Base-by-base conservation (phyloP, 2,797 vertebrate species). In the Argya squamiceps region DNA sequence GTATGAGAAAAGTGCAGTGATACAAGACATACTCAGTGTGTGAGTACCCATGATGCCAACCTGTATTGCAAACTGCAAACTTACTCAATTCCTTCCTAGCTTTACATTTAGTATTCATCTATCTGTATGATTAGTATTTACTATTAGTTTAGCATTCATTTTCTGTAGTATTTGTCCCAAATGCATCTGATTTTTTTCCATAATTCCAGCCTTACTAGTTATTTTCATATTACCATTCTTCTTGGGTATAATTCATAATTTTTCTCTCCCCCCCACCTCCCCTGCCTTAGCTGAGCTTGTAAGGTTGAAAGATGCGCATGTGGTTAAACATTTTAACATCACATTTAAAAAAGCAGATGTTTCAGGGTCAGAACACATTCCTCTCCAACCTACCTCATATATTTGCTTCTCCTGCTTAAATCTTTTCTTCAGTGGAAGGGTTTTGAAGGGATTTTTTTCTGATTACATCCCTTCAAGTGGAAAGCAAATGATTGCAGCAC, bases 381-480 rank as follows among this genome's bases (percentile, higher is more conserved):
- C 74, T 93, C 77, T 84, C 70, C 5, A 13, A 36, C 59, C 64
- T 93, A 87, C 81, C 76, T 96, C 93, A 92, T 69, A 11, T 49
- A 89, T 91, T 96, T 95, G 27, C 59, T 89, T 37, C 90, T 96
- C 59, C 56, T 82, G 47, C 39, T 50, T 50, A 53, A 71, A 55
- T 84, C 36, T 84, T 77, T 84, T 78, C 82, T 77, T 73, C 63
- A 39, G 63, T 46, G n/a, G 85, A 84, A 84, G 67, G 74, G 74
- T 92, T 91, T 89, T 46, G 63, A 78, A 75, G 23, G 68, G 44
- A 96, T 94, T 95, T 95, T 89, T 96, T 32, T 73, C 64, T 82
- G 71, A 92, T 88, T 83, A 84, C 4, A 0, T 49, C 43, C 69
- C 86, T 88, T 69, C 58, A 63, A 87, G 37, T 69, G 67, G 93